Conservation (phyloP, 2,113 vertebrate genomes). For the Amblyopsis rosae region DNA sequence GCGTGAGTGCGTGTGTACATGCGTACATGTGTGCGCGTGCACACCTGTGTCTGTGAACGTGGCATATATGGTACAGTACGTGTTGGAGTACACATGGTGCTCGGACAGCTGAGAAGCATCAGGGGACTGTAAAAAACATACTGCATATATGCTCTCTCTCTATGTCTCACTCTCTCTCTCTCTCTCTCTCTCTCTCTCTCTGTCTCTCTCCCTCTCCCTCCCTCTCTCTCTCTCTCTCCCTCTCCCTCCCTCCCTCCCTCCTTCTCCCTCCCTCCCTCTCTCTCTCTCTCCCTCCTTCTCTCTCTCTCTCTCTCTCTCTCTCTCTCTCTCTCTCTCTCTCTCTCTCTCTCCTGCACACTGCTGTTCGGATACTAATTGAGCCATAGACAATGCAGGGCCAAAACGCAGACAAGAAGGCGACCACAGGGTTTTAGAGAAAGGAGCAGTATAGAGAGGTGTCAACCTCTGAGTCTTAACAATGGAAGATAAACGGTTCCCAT, state of each 20-base stretch:
- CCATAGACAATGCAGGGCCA: too few relatives aligned
- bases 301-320: too few relatives aligned
- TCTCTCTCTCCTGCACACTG: background rate
- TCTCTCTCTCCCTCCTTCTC: too few relatives aligned
- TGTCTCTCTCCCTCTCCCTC: too few relatives aligned
- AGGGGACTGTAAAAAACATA: background rate
- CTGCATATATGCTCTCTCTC: conserved; percentile 1
- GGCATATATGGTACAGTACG: background rate
- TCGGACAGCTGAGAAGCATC: background rate
- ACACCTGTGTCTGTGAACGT: background rate
- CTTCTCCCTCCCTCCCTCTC: too few relatives aligned
- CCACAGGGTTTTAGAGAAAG: conserved; percentile 25
- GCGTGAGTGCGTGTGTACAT: conserved; percentile 42
- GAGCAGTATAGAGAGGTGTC: conserved; percentile 28
- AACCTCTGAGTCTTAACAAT: conserved; percentile 41
- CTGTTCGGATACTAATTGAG: background rate
- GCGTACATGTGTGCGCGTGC: conserved; percentile 15
- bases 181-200: too few relatives aligned
- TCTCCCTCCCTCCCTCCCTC: too few relatives aligned
- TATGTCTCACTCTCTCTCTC: too few relatives aligned
- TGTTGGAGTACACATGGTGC: background rate
- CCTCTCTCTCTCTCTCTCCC: too few relatives aligned
- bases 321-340: too few relatives aligned
- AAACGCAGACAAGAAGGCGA: conserved; percentile 1
- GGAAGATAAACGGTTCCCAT: conserved; percentile 24